Percentiles rank a stretch among this genome's conserved stretches.
Evolutionary conservation across 64 coral and sea anemone species (phyloP).

Genomic region (Montipora sp.): DNA sequence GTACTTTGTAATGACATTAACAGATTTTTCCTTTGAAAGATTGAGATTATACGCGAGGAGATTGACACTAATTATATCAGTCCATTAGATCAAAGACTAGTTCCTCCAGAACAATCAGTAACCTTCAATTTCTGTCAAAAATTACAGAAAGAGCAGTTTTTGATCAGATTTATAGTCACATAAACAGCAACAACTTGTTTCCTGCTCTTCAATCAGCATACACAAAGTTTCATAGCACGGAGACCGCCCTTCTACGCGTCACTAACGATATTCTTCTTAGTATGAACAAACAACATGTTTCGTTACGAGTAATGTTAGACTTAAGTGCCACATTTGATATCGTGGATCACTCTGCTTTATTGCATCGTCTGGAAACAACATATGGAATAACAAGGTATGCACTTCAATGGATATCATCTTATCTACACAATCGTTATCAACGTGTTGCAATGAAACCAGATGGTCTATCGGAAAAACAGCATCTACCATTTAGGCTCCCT

Average conservation of each 20-base stretch:
- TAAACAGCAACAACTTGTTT: conserved; percentile 27
- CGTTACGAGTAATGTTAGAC: conserved; percentile 12
- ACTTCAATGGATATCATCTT: conserved; percentile 57
- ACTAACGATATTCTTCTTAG: conserved; percentile 33
- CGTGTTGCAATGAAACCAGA: conserved; percentile 61
- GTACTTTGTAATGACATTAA: not conserved
- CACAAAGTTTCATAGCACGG: conserved; percentile 18
- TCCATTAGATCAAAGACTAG: conserved; percentile 28
- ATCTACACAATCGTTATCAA: conserved; percentile 59
- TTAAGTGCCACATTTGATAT: no score
- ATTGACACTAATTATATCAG: conserved; percentile 25
- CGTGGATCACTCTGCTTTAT: conserved; percentile 33
- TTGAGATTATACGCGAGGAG: not conserved
- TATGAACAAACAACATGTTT: conserved; percentile 52
- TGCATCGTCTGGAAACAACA: conserved; percentile 63
- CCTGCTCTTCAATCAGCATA: conserved; percentile 37
- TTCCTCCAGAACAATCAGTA: conserved; percentile 35
- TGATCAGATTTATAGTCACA: not conserved
- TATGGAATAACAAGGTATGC: conserved; percentile 59
- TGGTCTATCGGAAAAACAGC: conserved; percentile 24
- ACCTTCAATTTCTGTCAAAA: no score
- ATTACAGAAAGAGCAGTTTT: not conserved
- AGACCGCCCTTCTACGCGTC: conserved; percentile 32
- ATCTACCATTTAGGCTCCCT: conserved; percentile 46
- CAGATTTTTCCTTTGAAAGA: not conserved